These are phyloP conservation scores for Halcyon senegalensis DNA, from an alignment of 2,113 vertebrate species.

Conservation along the genomic window DNA sequence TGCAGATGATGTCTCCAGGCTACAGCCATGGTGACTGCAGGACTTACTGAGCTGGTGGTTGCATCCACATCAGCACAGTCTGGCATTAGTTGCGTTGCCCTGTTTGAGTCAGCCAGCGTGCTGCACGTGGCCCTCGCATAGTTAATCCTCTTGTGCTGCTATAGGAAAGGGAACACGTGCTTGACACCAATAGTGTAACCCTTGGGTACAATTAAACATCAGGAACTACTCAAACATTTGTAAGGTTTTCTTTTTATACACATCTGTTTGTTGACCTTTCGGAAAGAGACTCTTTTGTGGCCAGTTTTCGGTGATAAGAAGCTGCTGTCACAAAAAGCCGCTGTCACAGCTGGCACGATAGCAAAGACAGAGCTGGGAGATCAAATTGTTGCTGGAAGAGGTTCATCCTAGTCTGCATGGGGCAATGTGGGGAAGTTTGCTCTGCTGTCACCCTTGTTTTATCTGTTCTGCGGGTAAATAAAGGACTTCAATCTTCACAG, in stretches of 20 bases:
- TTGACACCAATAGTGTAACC: not conserved
- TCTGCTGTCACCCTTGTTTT: not conserved
- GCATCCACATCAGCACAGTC: not conserved
- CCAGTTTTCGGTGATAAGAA: not conserved
- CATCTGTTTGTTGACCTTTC: conserved; percentile 57
- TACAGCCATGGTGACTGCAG: rapidly evolving
- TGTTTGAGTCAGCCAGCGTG: not conserved
- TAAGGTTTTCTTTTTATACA: conserved; percentile 29
- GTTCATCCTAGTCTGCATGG: not conserved
- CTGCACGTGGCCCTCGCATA: not conserved
- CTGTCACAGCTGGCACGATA: not conserved
- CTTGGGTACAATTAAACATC: conserved; percentile 24
- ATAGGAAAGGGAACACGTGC: not conserved
- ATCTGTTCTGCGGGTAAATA: not conserved
- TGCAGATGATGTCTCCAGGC: not conserved
- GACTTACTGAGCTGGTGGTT: not conserved
- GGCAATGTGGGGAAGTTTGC: not conserved
- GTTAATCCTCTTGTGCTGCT: not conserved
- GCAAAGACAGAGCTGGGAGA: not conserved
- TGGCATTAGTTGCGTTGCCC: not conserved
- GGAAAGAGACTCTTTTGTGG: not conserved
- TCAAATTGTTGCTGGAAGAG: not conserved
- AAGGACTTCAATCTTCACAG: not conserved
- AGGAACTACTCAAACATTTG: conserved; percentile 40
- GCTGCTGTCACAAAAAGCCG: not conserved